Percentiles rank a stretch among this genome's conserved stretches.
Conservation (phyloP, 2,888 invertebrate species). For the Spodoptera exigua region DNA sequence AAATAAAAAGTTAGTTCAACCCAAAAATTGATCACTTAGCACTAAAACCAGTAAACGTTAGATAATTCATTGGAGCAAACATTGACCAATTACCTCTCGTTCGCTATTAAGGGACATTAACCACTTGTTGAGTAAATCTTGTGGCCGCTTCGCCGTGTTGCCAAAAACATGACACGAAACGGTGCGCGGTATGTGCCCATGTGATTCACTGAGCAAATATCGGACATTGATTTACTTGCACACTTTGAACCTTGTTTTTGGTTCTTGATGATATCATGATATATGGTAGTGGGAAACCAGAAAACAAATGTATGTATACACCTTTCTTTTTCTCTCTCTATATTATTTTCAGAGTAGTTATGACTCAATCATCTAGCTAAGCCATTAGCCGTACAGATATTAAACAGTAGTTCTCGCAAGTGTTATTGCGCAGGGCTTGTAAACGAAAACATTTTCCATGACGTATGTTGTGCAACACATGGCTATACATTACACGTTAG, state of each 20-base stretch:
- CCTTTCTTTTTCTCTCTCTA: too few relatives aligned
- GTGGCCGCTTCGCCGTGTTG: conserved; percentile 36
- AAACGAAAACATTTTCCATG: conserved; percentile 39
- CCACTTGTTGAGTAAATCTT: conserved; percentile 42
- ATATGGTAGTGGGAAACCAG: not conserved
- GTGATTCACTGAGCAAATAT: conserved; percentile 47
- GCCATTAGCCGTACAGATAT: not conserved
- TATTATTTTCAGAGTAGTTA: conserved; percentile 5
- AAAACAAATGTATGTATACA: too few relatives aligned
- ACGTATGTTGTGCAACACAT: conserved; percentile 41
- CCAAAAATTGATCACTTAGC: not conserved
- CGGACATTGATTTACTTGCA: conserved; percentile 46
- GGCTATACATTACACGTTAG: conserved; percentile 40
- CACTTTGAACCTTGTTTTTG: conserved; percentile 36
- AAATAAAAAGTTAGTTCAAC: not conserved
- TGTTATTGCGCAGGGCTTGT: conserved; percentile 28
- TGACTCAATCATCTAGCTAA: conserved; percentile 7
- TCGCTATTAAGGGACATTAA: conserved; percentile 35
- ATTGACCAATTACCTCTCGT: conserved; percentile 32
- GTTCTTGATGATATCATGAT: conserved; percentile 26
- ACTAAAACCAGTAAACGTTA: conserved; percentile 1
- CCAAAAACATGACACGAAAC: conserved; percentile 49
- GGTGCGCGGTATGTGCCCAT: conserved; percentile 31
- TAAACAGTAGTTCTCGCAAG: conserved; percentile 6
- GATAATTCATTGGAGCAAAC: conserved; percentile 20